These are phyloP conservation scores for Stegastes partitus DNA, from an alignment of 2,113 vertebrate genomes.

Conservation along the genomic window DNA sequence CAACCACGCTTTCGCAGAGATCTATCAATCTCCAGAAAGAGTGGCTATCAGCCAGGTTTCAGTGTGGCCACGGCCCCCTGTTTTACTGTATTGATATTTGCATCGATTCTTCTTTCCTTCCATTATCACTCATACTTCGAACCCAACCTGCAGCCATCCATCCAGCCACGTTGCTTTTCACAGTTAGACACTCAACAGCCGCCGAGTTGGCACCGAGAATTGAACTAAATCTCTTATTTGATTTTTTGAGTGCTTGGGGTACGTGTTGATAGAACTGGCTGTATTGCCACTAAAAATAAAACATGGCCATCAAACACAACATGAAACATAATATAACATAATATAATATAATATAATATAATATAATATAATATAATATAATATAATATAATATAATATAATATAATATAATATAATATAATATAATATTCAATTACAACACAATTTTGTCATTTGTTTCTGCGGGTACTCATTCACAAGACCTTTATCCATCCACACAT, in stretches of 20 bases:
- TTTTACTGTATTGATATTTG: constrained; percentile 81
- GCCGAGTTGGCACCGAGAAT: constrained; percentile 15
- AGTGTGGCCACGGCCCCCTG: constrained; percentile 30
- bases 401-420: constrained; percentile 8
- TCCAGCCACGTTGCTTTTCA: constrained; percentile 57
- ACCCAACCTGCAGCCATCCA: constrained; percentile 55
- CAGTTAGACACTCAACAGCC: constrained; percentile 47
- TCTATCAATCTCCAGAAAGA: constrained; percentile 50
- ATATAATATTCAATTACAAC: background rate
- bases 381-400: background rate
- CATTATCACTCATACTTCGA: constrained; percentile 74
- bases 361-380: constrained; percentile 18
- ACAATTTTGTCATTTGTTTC: background rate
- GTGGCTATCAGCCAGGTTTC: constrained; percentile 62
- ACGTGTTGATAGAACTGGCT: constrained; percentile 27
- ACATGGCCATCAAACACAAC: background rate
- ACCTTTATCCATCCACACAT: constrained; percentile 10
- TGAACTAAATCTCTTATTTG: constrained; percentile 48
- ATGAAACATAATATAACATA: background rate
- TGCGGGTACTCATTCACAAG: constrained; percentile 1
- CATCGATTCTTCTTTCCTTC: constrained; percentile 74
- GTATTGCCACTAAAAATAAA: constrained; percentile 17
- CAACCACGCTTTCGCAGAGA: constrained; percentile 10
- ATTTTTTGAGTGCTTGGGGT: constrained; percentile 38
- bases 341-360: background rate